Evolutionary conservation across 2,797 vertebrate species (phyloP).

Genomic region (Trachops cirrhosus): DNA sequence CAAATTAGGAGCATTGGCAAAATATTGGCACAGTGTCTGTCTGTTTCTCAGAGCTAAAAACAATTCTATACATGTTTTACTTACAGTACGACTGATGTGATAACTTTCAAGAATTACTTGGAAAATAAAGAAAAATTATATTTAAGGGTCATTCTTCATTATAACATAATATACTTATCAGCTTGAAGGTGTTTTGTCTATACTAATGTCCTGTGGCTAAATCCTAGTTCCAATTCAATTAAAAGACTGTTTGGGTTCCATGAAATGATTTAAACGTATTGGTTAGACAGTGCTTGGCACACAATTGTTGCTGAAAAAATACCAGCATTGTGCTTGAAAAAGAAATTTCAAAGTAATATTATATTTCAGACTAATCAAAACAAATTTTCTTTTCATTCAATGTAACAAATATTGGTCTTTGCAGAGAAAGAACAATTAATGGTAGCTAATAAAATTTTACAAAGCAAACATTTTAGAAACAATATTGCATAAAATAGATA

Average conservation of each 20-base stretch:
- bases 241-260: background rate
- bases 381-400: background rate
- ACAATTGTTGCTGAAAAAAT: background rate
- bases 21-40: background rate
- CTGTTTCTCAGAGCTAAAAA: background rate
- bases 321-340: background rate
- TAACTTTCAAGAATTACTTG: background rate
- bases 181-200: background rate
- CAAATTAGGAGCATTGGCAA: background rate
- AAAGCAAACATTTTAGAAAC: background rate
- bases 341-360: background rate
- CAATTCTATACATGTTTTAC: background rate
- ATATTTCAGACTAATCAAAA: background rate
- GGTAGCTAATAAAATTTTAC: background rate
- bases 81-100: background rate
- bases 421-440: background rate
- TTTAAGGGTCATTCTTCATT: background rate
- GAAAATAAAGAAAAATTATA: slow-evolving; percentile 26
- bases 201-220: background rate
- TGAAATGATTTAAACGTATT: background rate
- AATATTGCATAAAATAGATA: background rate
- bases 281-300: background rate
- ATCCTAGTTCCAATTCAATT: background rate
- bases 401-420: background rate
- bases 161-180: background rate